These are phyloP conservation scores for Scaptomyza caliginosa DNA, from an alignment of 2,888 invertebrate species.

Conservation along the genomic window DNA sequence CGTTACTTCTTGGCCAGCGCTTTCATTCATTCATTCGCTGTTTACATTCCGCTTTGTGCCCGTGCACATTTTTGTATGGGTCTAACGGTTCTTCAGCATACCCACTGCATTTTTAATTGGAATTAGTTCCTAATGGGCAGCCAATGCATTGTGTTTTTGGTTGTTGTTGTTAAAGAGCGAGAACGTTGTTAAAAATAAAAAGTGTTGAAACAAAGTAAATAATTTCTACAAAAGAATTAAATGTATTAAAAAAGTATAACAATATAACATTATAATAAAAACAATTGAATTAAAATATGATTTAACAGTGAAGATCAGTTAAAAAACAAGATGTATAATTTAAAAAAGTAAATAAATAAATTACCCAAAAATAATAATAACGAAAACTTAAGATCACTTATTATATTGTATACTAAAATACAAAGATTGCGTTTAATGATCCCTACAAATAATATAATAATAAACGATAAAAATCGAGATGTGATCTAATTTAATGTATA, in stretches of 20 bases:
- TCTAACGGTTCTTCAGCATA: constrained; percentile 38
- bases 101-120: constrained; percentile 32
- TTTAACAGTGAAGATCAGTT: not conserved
- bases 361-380: no score
- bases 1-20: constrained; percentile 74
- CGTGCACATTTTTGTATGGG: constrained; percentile 42
- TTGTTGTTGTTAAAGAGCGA: not conserved
- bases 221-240: not conserved
- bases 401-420: no score
- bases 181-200: not conserved
- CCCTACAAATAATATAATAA: no score
- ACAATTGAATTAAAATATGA: no score
- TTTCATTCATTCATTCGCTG: constrained; percentile 80
- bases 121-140: constrained; percentile 7
- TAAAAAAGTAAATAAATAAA: no score
- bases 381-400: no score
- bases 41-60: constrained; percentile 76
- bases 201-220: not conserved
- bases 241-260: not conserved
- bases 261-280: not conserved
- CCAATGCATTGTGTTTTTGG: not conserved
- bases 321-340: no score
- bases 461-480: no score
- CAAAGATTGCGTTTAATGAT: no score
- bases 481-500: no score